Evolutionary conservation across 1,140 invertebrate genomes (phyloP).

Genomic region (Grapholita molesta): DNA sequence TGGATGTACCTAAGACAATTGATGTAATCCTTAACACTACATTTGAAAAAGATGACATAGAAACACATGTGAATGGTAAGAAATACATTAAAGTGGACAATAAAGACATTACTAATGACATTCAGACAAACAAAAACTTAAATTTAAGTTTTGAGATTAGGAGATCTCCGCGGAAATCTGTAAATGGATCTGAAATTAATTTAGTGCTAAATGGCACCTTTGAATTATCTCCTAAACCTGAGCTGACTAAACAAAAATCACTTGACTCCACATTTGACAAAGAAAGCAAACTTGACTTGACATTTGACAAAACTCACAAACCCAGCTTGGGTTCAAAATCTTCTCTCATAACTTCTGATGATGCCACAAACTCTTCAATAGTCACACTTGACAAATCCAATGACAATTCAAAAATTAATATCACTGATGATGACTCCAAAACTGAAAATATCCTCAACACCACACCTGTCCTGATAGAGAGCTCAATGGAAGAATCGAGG

Average conservation of each 20-base stretch:
- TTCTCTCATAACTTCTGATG: slow-evolving; percentile 52
- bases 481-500: slow-evolving; percentile 50
- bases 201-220: slow-evolving; percentile 14
- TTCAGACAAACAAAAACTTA: background rate
- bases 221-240: slow-evolving; percentile 14
- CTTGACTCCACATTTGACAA: slow-evolving; percentile 23
- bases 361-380: slow-evolving; percentile 28
- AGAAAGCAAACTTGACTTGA: slow-evolving; percentile 2
- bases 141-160: background rate
- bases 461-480: slow-evolving; percentile 59
- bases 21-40: slow-evolving; percentile 17
- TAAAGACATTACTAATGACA: background rate
- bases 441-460: slow-evolving; percentile 50
- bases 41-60: slow-evolving; percentile 24
- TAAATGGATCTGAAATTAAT: slow-evolving; percentile 4
- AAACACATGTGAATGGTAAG: background rate
- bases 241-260: background rate
- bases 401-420: slow-evolving; percentile 48
- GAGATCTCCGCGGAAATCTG: background rate
- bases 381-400: slow-evolving; percentile 39
- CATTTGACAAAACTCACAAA: slow-evolving; percentile 1
- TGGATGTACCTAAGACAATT: background rate
- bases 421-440: slow-evolving; percentile 57
- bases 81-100: slow-evolving; percentile 16
- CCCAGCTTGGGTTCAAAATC: slow-evolving; percentile 25